phyloP scores from a whole-genome alignment of 2,113 vertebrate species.

The Dinomys branickii region DNA sequence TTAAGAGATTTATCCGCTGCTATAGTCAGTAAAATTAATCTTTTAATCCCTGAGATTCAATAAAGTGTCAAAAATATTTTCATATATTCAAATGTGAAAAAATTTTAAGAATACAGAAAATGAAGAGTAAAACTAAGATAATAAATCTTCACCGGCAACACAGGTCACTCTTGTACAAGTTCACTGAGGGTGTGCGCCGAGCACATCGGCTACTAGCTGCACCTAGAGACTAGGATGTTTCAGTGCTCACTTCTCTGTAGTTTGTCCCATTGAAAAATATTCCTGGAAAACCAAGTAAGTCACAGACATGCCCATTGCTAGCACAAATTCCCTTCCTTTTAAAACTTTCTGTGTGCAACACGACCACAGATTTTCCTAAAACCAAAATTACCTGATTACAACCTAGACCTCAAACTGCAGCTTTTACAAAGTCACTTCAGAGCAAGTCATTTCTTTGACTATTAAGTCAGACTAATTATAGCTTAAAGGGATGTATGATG shows the following conservation, averaged over 20 bases:
- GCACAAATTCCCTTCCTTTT: not conserved
- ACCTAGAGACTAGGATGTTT: not conserved
- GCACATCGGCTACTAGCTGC: not conserved
- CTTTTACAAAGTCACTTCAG: slow-evolving; percentile 45
- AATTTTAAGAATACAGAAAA: slow-evolving; percentile 57
- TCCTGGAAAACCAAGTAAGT: not conserved
- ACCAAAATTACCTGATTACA: not conserved
- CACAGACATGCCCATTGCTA: not conserved
- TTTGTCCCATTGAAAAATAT: slow-evolving; percentile 12
- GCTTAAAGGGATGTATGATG: not conserved
- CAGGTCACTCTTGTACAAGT: not conserved
- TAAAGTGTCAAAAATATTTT: slow-evolving; percentile 60
- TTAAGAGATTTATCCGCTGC: slow-evolving; percentile 58
- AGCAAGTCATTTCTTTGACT: slow-evolving; percentile 32
- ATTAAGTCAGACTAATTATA: slow-evolving; percentile 40
- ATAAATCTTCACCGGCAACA: not conserved
- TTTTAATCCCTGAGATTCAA: slow-evolving; percentile 72
- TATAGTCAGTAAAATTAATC: slow-evolving; percentile 57
- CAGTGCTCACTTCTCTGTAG: not conserved
- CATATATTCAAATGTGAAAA: slow-evolving; percentile 59
- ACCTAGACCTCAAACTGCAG: not conserved
- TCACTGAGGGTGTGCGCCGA: not conserved
- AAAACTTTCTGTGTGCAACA: not conserved
- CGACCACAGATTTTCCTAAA: slow-evolving; percentile 15
- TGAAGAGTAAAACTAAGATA: slow-evolving; percentile 8